Base-by-base conservation (phyloP, 2,888 invertebrate genomes). In the Napeogenes sylphis region DNA sequence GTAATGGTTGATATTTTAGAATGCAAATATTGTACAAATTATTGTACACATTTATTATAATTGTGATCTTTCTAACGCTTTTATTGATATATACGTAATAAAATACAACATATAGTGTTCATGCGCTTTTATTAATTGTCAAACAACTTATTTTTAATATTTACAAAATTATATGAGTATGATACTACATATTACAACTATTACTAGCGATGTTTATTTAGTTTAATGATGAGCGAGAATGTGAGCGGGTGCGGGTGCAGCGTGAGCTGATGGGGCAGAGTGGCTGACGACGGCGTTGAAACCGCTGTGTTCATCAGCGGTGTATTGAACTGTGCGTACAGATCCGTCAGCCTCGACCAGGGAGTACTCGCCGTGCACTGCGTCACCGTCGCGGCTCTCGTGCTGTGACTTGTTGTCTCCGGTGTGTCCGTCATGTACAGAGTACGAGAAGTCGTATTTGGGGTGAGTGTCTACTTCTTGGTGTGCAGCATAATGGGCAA, bases 381-480 rank as follows among this genome's bases (percentile, higher is more conserved):
- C 71, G 64, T 78, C 75, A n/a, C 75, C 75, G 67, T 77, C 72
- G 58, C 75, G 75, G 61, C 65, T 63, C 62, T 75, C 76, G 62
- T 75, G 73, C 59, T 91, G 90, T 64, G 86, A 85, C 81, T 91
- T 91, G 76, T 89, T 85, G 80, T 91, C 91, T 46, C 91, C 91
- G 67, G 91, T 87, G 73, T 92, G 91, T n/a, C 84, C 85, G 68
- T 92, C 92, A 64, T 91, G 85, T 21, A 90, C 92, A 12, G 92
- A 91, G 77, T 92, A 92, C 21, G 90, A 84, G 80, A 84, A 91
- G 58, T 90, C 85, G 79, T 92, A 92, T 74, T 90, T 89, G 63
- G 92, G 92, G 77, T 91, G 87, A 14, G 91, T 10, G 51, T 51
- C 51, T 21, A 51, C n/a, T 51, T 51, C 51, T 30, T 79, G 78